A percentile compares a stretch with the other conserved stretches of the same genome.
Conservation (phyloP, 1,140 invertebrate species). For the Penaeus japonicus region DNA sequence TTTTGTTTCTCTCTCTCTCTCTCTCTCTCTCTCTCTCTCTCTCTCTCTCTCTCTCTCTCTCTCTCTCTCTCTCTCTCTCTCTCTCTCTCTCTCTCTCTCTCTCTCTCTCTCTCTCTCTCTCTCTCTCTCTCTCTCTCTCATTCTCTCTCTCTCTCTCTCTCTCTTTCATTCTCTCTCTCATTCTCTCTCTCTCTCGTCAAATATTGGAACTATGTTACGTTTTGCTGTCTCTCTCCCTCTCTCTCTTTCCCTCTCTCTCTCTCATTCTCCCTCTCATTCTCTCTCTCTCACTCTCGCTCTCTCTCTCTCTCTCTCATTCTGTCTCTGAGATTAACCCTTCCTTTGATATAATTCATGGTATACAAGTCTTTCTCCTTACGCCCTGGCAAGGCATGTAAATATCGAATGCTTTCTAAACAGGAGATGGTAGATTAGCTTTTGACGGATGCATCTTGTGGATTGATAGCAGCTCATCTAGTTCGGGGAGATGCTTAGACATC, state of each 20-base stretch:
- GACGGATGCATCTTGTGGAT: no score
- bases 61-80: neutral
- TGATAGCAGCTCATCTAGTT: no score
- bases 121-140: neutral
- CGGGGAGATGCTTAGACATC: no score
- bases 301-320: neutral
- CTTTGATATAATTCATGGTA: no score
- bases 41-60: neutral
- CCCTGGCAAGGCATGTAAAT: no score
- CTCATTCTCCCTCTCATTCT: neutral
- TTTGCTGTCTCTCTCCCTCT: neutral
- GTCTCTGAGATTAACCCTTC: neutral
- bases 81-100: neutral
- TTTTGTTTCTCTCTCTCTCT: neutral
- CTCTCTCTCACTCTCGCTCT: neutral
- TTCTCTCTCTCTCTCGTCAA: neutral
- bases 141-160: neutral
- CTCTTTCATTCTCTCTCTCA: neutral
- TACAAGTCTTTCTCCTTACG: no score
- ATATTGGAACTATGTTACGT: no score
- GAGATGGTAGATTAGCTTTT: no score
- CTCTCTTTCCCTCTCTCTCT: neutral
- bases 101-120: neutral
- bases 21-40: neutral
- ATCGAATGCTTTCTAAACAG: no score